Evolutionary conservation across 2,888 invertebrate genomes (phyloP), one percentile per base, ranked within the genome.

Genomic region (Calameuta pallipes): DNA sequence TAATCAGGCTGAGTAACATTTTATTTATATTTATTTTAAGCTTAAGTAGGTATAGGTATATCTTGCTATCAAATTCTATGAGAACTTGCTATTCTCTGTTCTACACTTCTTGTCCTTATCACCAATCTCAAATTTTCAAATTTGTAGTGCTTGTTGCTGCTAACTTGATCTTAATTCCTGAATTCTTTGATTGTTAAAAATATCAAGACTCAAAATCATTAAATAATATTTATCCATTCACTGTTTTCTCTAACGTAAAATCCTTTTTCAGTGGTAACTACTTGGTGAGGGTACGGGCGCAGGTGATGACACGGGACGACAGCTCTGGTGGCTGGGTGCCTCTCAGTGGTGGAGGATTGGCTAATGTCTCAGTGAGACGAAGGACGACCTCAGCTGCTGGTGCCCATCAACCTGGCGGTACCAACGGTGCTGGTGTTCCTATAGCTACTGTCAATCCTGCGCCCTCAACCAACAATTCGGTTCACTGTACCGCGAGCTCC

Each of bases 231-330:
- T 41, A 15, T 41, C 1, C 4, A 41, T 41, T 41, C 37, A 15
- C 37, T 41, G 4, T 41, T 41, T 73, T 31, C 4, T 41, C 37
- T 33, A 35, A 35, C 34, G 56, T 33, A 79, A 73, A 74, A 75
- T 84, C 87, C 85, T 85, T 82, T 94, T 94, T 69, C 94, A 97
- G 97, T 96, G 96, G 94, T 92, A 94, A 95, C 94, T 96, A 95
- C 93, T 94, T 98, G 95, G 98, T 98, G 94, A 97, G 97, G 93
- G 98, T 99, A 92, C 96, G 98, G 92, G 98, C 98, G 93, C 98
- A 98, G 95, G 98, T 98, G 93, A 99, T 99, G 98, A 97, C 97
- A 91, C 95, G 98, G 92, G 98, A 99, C 95, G 99, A 98, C 92
- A 97, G 97, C 92, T 97, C 97, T 84, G 98, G 98, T 85, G 98